Conservation (phyloP, 1,140 invertebrate genomes). For the Papilio glaucus region DNA sequence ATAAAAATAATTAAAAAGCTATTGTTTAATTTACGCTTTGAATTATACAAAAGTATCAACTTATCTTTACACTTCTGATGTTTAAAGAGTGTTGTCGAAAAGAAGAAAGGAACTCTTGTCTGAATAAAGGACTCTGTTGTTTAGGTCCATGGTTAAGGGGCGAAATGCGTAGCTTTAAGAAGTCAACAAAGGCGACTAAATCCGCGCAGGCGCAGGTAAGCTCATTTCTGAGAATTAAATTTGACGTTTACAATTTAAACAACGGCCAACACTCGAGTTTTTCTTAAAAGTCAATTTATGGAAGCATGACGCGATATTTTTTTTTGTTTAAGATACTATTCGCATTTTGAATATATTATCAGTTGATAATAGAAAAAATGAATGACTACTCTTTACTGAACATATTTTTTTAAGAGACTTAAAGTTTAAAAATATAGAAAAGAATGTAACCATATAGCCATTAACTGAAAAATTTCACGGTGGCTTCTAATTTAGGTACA, state of each 20-base stretch:
- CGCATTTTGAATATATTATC: constrained; percentile 1
- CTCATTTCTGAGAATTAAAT: constrained; percentile 26
- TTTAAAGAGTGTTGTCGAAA: background rate
- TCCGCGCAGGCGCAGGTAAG: constrained; percentile 10
- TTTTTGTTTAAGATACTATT: background rate
- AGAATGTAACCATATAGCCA: too few species aligned
- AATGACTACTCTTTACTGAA: background rate
- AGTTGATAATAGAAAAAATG: background rate
- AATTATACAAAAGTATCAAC: background rate
- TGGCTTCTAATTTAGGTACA: too few species aligned
- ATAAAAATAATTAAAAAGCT: background rate
- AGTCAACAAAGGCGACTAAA: constrained; percentile 18
- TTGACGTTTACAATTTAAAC: background rate
- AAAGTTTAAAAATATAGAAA: too few species aligned
- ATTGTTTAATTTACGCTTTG: background rate
- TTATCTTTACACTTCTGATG: background rate
- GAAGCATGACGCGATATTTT: constrained; percentile 8
- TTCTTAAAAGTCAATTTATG: constrained; percentile 12
- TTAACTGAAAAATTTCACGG: too few species aligned
- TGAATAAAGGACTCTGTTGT: constrained; percentile 15
- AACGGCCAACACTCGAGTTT: constrained; percentile 6
- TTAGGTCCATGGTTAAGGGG: background rate
- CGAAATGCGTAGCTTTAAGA: constrained; percentile 25
- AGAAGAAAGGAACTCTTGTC: background rate
- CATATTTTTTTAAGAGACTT: background rate